These are phyloP conservation scores for Thinocorus orbignyianus DNA, from an alignment of 2,113 vertebrate species.

Conservation along the genomic window DNA sequence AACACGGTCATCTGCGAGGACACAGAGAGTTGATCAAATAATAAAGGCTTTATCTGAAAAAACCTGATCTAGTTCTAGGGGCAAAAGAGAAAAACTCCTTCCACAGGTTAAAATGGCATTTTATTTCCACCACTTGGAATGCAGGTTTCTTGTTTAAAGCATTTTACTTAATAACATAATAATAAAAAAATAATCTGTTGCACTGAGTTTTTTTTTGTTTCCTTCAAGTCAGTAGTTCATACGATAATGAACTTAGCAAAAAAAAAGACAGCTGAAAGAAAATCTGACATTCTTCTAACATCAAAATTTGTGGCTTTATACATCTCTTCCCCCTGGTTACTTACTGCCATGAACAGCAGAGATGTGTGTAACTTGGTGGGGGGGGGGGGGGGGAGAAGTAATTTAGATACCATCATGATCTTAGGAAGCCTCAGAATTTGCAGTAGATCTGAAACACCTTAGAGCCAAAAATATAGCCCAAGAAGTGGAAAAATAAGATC, in stretches of 20 bases:
- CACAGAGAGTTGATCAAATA: conserved; percentile 3
- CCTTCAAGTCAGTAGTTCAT: background rate
- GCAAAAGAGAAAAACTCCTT: background rate
- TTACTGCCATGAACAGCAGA: background rate
- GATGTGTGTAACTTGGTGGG: no score
- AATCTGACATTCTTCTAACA: background rate
- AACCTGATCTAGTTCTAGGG: background rate
- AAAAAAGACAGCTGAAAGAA: background rate
- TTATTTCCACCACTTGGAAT: background rate
- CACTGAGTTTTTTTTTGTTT: background rate
- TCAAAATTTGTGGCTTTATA: background rate
- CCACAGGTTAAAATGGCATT: background rate
- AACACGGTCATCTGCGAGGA: background rate
- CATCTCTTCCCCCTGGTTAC: background rate
- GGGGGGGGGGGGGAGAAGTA: no score
- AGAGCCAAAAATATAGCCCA: background rate
- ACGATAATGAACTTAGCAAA: background rate
- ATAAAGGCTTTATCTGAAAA: background rate
- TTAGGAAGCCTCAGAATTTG: background rate
- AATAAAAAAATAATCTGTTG: background rate
- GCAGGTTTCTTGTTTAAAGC: background rate
- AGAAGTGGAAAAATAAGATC: background rate
- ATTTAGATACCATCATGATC: background rate
- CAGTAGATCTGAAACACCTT: background rate
- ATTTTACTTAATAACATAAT: background rate